These are phyloP conservation scores for Lates calcarifer DNA, from an alignment of 2,113 vertebrate genomes.

Conservation along the genomic window DNA sequence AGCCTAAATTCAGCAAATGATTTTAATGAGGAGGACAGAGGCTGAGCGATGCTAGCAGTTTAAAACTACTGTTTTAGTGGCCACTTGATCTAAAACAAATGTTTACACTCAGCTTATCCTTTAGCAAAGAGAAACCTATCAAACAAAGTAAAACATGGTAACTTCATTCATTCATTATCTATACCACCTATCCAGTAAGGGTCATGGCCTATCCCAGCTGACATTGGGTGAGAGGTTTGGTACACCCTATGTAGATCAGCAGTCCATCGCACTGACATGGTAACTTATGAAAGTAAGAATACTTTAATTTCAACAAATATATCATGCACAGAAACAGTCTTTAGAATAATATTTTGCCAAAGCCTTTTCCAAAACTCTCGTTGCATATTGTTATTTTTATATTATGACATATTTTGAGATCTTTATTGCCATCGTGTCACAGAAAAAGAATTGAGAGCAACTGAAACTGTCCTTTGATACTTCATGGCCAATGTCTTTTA, in stretches of 20 bases:
- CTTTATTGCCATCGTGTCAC: slow-evolving; percentile 22
- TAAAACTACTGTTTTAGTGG: slow-evolving; percentile 67
- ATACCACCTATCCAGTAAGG: no score
- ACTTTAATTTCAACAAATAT: slow-evolving; percentile 3
- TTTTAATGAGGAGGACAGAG: slow-evolving; percentile 73
- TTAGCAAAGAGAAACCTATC: slow-evolving; percentile 12
- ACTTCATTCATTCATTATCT: no score
- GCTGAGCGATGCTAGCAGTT: slow-evolving; percentile 56
- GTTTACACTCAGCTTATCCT: slow-evolving; percentile 50
- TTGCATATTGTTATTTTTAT: not conserved
- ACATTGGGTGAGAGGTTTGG: no score
- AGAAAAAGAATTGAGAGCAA: slow-evolving; percentile 9
- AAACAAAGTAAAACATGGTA: not conserved
- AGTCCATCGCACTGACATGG: no score
- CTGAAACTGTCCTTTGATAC: slow-evolving; percentile 38
- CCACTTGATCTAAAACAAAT: slow-evolving; percentile 74
- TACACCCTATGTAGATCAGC: no score
- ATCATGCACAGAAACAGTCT: not conserved
- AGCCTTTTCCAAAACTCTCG: not conserved
- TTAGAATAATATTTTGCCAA: not conserved
- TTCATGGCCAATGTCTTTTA: slow-evolving; percentile 46
- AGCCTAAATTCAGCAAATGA: slow-evolving; percentile 79
- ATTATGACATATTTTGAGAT: slow-evolving; percentile 34
- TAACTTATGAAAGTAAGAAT: not conserved
- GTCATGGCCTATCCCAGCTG: no score